Percentiles rank a stretch among this genome's conserved stretches.
Evolutionary conservation across 1,140 invertebrate genomes (phyloP).

Genomic region (Wiebesia pumilae): DNA sequence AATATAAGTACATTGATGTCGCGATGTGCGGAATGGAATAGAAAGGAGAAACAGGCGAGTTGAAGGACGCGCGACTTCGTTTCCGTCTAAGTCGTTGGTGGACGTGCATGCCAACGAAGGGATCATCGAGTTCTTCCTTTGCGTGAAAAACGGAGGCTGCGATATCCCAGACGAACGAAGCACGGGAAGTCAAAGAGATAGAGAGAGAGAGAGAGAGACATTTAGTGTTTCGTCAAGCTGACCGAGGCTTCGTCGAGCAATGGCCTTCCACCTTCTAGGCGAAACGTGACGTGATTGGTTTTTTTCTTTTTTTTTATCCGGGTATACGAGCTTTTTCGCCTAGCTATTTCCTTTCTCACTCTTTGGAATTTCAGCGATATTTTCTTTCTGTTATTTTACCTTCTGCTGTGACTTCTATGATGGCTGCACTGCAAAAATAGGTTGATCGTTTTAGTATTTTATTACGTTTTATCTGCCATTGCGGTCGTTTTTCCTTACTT

Average conservation of each 20-base stretch:
- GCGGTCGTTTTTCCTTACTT: neutral
- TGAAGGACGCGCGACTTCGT: neutral
- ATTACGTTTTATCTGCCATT: neutral
- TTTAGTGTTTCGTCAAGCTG: slow-evolving; percentile 24
- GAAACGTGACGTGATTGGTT: neutral
- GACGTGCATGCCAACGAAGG: slow-evolving; percentile 37
- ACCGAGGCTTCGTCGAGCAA: neutral
- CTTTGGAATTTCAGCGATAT: neutral
- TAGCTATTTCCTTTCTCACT: neutral
- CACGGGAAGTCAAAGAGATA: neutral
- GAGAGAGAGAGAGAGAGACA: slow-evolving; percentile 12
- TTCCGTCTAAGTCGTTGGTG: neutral
- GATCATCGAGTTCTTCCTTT: slow-evolving; percentile 1
- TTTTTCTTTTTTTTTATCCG: neutral
- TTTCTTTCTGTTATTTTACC: neutral
- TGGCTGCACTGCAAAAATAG: neutral
- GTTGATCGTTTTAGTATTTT: neutral
- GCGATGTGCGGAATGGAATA: neutral
- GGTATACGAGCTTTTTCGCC: neutral
- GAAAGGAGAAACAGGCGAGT: neutral
- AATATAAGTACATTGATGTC: neutral
- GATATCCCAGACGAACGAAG: neutral
- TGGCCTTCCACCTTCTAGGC: neutral
- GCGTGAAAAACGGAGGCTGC: neutral
- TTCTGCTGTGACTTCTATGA: neutral